These are phyloP conservation scores for Oithona nana DNA, from an alignment of 2,888 invertebrate species.

Conservation along the genomic window DNA sequence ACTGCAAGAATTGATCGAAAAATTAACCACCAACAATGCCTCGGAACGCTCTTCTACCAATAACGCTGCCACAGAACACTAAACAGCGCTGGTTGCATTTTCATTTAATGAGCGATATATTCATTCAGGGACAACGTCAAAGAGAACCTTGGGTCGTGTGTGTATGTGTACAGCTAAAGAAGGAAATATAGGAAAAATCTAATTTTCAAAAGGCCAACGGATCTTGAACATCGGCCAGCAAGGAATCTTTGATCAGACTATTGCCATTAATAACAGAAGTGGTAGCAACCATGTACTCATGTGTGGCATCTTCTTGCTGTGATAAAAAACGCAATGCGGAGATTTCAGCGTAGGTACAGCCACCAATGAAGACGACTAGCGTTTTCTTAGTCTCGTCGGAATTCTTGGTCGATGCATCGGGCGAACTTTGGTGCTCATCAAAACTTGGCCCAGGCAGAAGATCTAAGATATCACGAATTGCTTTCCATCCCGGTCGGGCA, in stretches of 20 bases:
- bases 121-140: too few species aligned
- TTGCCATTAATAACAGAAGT: slow-evolving; percentile 81
- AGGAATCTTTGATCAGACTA: slow-evolving; percentile 54
- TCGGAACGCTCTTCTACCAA: too few species aligned
- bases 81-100: too few species aligned
- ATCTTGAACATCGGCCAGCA: slow-evolving; percentile 25
- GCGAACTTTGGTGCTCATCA: slow-evolving; percentile 26
- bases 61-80: too few species aligned
- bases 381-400: slow-evolving; percentile 36
- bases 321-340: slow-evolving; percentile 40
- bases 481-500: slow-evolving; percentile 37
- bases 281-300: slow-evolving; percentile 73
- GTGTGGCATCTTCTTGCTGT: slow-evolving; percentile 30
- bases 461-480: slow-evolving; percentile 61
- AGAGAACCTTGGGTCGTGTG: too few species aligned
- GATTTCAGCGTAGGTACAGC: slow-evolving; percentile 82
- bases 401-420: too few species aligned
- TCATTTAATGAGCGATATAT: too few species aligned
- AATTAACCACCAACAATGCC: too few species aligned
- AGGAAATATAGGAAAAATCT: too few species aligned
- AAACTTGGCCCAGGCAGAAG: slow-evolving; percentile 56
- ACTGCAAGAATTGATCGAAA: slow-evolving; percentile 89
- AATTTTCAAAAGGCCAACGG: not conserved
- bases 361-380: slow-evolving; percentile 86
- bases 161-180: too few species aligned